A percentile compares a stretch with the other conserved stretches of the same genome.
These are phyloP conservation scores for Entomyzon cyanotis DNA, from an alignment of 2,113 vertebrate genomes.

Conservation along the genomic window DNA sequence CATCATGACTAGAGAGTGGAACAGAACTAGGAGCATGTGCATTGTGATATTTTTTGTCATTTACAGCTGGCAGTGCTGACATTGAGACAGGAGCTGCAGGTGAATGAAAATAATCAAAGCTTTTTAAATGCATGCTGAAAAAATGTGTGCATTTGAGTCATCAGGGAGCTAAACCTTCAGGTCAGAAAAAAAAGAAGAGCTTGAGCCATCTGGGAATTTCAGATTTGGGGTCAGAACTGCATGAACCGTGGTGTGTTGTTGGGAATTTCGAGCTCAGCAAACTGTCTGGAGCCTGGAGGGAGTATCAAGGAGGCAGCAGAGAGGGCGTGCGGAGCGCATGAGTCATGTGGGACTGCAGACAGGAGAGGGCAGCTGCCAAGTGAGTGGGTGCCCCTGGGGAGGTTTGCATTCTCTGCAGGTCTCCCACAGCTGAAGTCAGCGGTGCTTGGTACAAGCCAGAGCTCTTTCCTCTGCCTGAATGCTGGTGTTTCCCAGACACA, in stretches of 20 bases:
- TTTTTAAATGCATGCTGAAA: not conserved
- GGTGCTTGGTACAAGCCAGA: conserved; percentile 45
- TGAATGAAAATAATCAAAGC: not conserved
- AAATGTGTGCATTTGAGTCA: not conserved
- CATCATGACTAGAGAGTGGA: not conserved
- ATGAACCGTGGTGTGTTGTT: not conserved
- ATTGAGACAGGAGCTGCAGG: not conserved
- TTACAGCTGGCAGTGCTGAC: not conserved
- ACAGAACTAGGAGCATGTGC: not conserved
- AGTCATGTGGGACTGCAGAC: conserved; percentile 54
- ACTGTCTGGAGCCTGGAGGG: not conserved
- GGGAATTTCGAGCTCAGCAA: conserved; percentile 57
- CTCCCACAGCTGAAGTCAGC: conserved; percentile 19
- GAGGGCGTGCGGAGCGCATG: not conserved
- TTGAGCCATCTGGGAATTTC: conserved; percentile 18
- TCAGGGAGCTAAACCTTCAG: not conserved
- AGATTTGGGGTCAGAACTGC: conserved; percentile 14
- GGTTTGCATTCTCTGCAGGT: conserved; percentile 30
- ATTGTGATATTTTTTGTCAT: not conserved
- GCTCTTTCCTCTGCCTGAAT: not conserved
- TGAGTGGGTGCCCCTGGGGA: conserved; percentile 51
- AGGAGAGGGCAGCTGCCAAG: conserved; percentile 39
- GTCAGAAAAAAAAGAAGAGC: not conserved
- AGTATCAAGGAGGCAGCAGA: not conserved
- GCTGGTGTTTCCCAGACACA: conserved; percentile 9